Evolutionary conservation across 2,797 vertebrate genomes (phyloP).

Genomic region (Helicolenus hilgendorfi): DNA sequence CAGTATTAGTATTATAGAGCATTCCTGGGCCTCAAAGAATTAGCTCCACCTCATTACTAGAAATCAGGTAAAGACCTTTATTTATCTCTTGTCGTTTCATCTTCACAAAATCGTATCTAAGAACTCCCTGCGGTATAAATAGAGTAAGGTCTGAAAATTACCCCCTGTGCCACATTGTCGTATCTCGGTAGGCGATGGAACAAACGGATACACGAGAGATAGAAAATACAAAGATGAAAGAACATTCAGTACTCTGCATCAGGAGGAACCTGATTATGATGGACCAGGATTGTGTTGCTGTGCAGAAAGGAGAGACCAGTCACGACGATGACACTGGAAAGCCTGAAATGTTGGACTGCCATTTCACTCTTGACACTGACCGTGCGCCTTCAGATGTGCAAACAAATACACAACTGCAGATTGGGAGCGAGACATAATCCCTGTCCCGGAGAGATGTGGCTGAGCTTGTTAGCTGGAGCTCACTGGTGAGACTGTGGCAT

Average conservation of each 20-base stretch:
- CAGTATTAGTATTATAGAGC: neutral
- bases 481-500: slow-evolving; percentile 18
- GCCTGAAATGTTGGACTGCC: slow-evolving; percentile 1
- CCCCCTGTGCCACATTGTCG: neutral
- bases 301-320: neutral
- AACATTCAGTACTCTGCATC: neutral
- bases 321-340: neutral
- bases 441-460: slow-evolving; percentile 16
- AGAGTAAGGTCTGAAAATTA: slow-evolving; percentile 4
- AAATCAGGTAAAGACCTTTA: neutral
- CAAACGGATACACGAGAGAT: neutral
- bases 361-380: slow-evolving; percentile 7
- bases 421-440: slow-evolving; percentile 51
- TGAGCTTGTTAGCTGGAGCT: slow-evolving; percentile 56
- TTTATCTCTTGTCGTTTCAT: neutral
- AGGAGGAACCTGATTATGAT: neutral
- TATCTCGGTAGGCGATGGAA: neutral
- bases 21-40: neutral
- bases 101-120: slow-evolving; percentile 10
- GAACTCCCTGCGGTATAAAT: neutral
- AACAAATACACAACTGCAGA: slow-evolving; percentile 45
- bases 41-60: neutral
- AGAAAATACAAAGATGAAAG: neutral
- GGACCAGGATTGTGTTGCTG: neutral
- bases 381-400: neutral